Evolutionary conservation across 2,113 vertebrate genomes (phyloP), one percentile per base, ranked within the genome.

Genomic region (Otocyon megalotis): DNA sequence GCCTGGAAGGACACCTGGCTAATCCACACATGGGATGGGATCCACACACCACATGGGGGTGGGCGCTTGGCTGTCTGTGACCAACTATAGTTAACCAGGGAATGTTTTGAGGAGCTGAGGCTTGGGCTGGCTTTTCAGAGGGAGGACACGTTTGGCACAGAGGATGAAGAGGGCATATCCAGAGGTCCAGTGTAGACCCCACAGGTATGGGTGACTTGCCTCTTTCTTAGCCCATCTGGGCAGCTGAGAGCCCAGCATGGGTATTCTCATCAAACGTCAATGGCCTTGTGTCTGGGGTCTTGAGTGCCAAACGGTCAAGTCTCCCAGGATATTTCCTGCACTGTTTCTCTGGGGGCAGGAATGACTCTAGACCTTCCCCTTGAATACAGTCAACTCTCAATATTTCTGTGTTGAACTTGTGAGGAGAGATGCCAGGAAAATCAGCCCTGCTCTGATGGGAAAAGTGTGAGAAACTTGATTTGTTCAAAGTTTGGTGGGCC

Each of bases 121-220:
- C 85, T 96, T 69, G 22, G 28, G 56, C 2, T 88, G 67, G 28
- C 35, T 81, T 82, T 94, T 50, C 43, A 86, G 80, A 53, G 16
- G 26, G 54, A 65, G 48, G n/a, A 3, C 22, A 81, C 28, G 10
- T 50, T 79, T 90, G 88, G 35, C 35, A 26, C 30, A 56, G 83
- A 81, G 24, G 74, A 69, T 28, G 0, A 62, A 54, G 63, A 84
- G 76, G 4, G 10, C 12, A 20, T 8, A 9, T 35, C 32, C 24
- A 58, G 43, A 94, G 69, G 76, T 28, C 28, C 20, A 10, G 32
- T 54, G 14, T 9, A 35, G 58, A 28, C 30, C n/a, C 53, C 2
- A 2, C 14, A 37, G 28, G 28, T 12, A 2, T 12, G 56, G 77
- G 6, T 15, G 15, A n/a, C 20, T 5, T 28, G 3, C 13, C 43